phyloP scores from a whole-genome alignment of 2,888 invertebrate genomes.

The Lithodes maja region DNA sequence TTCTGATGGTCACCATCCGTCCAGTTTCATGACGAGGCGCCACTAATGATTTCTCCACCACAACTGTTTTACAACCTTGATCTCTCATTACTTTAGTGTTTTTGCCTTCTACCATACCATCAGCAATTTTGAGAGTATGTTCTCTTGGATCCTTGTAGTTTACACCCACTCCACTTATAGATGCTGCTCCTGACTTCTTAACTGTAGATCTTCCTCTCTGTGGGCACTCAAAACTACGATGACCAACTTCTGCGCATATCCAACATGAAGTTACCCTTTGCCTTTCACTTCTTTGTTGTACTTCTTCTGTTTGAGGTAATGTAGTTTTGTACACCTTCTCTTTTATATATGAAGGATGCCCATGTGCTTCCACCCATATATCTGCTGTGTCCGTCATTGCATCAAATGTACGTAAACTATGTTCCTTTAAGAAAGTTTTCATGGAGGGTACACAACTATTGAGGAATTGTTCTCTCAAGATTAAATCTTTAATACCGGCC shows the following conservation, averaged over 20 bases:
- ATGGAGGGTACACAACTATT: neutral
- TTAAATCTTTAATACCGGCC: neutral
- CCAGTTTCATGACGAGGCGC: neutral
- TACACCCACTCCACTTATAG: neutral
- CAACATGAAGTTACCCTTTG: neutral
- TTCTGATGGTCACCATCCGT: neutral
- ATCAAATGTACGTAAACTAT: neutral
- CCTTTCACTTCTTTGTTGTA: neutral
- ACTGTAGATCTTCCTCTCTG: neutral
- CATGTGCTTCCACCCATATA: neutral
- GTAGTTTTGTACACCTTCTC: too few relatives aligned
- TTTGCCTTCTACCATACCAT: neutral
- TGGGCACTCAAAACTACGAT: neutral
- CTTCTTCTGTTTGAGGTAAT: too few relatives aligned
- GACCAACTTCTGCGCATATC: neutral
- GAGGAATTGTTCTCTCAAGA: neutral
- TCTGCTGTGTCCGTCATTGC: neutral
- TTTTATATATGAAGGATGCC: neutral
- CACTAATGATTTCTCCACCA: neutral
- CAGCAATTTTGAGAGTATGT: neutral
- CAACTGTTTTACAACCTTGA: neutral
- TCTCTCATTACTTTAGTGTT: neutral
- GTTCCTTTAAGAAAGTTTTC: neutral
- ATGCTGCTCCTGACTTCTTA: neutral
- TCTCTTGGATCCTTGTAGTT: too few relatives aligned